Evolutionary conservation across 1,140 invertebrate species (phyloP).

Genomic region (Drosophila melanogaster): Release_6_plus_ISO1_MT NT_033777.3:12034001-12034500

Average conservation of each 20-base stretch:
- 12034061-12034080: slow-evolving; percentile 26
- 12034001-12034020: slow-evolving; percentile 24
- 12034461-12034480: fast-evolving
- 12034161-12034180: slow-evolving; percentile 16
- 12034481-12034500: not conserved
- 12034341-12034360: slow-evolving; percentile 17
- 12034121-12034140: slow-evolving; percentile 19
- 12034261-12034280: not conserved
- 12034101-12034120: not conserved
- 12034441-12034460: slow-evolving; percentile 4
- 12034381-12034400: slow-evolving; percentile 11
- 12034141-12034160: slow-evolving; percentile 37
- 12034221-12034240: slow-evolving; percentile 27
- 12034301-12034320: slow-evolving; percentile 14
- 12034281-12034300: slow-evolving; percentile 1
- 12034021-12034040: slow-evolving; percentile 7
- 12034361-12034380: not conserved
- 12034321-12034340: not conserved
- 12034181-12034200: slow-evolving; percentile 10
- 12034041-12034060: slow-evolving; percentile 27
- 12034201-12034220: slow-evolving; percentile 24
- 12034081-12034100: slow-evolving; percentile 22
- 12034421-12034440: slow-evolving; percentile 1
- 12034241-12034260: slow-evolving; percentile 6
- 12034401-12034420: slow-evolving; percentile 3